These are phyloP conservation scores for Lasioglossum marginatum DNA, from an alignment of 2,888 invertebrate species.

Conservation along the genomic window DNA sequence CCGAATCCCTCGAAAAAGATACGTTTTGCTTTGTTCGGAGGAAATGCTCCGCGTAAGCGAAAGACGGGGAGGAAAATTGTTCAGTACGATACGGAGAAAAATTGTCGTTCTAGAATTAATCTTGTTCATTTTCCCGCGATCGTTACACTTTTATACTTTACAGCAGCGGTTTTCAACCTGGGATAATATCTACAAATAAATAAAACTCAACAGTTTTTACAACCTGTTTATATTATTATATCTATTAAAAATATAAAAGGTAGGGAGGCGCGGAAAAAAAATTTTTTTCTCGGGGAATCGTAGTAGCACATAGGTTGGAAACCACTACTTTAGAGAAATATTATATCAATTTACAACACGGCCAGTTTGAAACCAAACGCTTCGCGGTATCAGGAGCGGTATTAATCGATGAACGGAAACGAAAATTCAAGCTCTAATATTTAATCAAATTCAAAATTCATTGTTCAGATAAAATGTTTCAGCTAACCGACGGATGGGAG, in stretches of 20 bases:
- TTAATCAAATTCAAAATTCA: neutral
- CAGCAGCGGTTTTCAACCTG: too few relatives aligned
- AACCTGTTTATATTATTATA: too few relatives aligned
- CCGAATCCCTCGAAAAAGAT: neutral
- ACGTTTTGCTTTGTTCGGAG: neutral
- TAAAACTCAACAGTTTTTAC: too few relatives aligned
- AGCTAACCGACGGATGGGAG: neutral
- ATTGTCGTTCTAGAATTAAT: neutral
- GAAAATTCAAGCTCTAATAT: neutral
- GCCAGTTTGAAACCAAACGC: too few relatives aligned
- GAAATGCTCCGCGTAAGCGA: neutral
- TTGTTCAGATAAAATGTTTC: neutral
- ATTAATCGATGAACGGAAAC: neutral
- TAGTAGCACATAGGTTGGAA: too few relatives aligned
- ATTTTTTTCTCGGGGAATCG: too few relatives aligned
- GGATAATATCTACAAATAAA: too few relatives aligned
- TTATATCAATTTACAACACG: neutral
- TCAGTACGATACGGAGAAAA: neutral
- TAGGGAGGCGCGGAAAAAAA: too few relatives aligned
- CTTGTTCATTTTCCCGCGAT: neutral
- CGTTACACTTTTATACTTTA: too few relatives aligned
- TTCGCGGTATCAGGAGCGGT: neutral
- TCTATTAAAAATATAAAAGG: too few relatives aligned
- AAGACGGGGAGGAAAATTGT: neutral
- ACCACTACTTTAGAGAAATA: neutral